Base-by-base conservation (phyloP, 2,888 invertebrate genomes). In the Hemicrepidius hirtus region DNA sequence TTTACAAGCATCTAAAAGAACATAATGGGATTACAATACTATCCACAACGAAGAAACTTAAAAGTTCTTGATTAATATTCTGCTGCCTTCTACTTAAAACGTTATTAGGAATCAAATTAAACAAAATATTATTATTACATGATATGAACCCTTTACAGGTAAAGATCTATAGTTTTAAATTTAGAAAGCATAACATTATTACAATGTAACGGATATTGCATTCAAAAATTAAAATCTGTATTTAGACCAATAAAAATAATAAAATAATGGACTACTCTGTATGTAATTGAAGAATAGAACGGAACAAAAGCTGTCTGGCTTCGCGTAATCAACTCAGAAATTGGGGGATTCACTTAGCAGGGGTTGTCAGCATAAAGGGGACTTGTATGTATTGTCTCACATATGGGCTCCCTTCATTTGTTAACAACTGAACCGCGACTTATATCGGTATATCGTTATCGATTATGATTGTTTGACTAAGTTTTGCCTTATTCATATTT, bases 261-360 rank as follows among this genome's bases (percentile, higher is more conserved):
- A 60, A 71, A 65, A 74, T 66, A 72, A 72, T 69, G 24, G 75
- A 62, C 64, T 66, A 55, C 68, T 68, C 62, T 68, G 44, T 59
- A 68, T 69, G 69, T 68, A 75, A 72, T 75, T 68, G 74, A 72
- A 75, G 72, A 68, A 71, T 72, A 69, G 75, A 68, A 69, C 60
- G 70, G 71, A 75, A 75, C 75, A 77, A 84, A 84, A 82, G 84
- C 83, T 80, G 84, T 83, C 84, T 84, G 84, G 84, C 84, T 84
- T 84, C 84, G 82, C 79, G 83, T 85, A 85, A 85, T 85, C 85
- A 85, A 85, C 84, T 83, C 83, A 81, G 83, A 83, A 83, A 84
- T 84, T 83, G 82, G 83, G 83, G 84, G 84, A 85, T 84, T 84
- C 85, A 85, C 83, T 84, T 84, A 83, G 82, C 80, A 82, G 82